phyloP scores from a whole-genome alignment of 2,113 vertebrate genomes.

The Ceratotherium simum region DNA sequence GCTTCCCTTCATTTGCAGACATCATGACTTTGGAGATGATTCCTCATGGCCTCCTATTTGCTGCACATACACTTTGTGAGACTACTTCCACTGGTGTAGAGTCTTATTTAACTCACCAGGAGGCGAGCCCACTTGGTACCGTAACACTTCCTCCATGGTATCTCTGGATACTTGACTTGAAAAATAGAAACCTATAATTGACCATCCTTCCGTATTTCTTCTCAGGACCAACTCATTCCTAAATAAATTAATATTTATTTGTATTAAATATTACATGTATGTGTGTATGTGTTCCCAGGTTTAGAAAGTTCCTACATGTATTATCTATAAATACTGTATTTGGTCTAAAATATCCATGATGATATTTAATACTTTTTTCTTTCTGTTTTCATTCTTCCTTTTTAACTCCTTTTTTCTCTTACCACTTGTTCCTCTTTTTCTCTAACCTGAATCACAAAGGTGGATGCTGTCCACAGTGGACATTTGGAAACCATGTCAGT shows the following conservation, averaged over 20 bases:
- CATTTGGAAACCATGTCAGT: neutral
- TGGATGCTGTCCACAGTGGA: neutral
- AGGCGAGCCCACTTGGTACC: no score
- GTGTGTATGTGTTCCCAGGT: neutral
- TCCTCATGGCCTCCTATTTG: no score
- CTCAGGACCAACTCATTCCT: neutral
- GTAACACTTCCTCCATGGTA: neutral
- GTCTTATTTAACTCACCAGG: no score
- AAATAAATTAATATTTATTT: slow-evolving; percentile 22
- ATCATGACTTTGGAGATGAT: no score
- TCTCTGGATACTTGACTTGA: neutral
- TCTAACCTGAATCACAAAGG: neutral
- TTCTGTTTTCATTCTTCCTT: neutral
- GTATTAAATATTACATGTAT: neutral
- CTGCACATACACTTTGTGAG: no score
- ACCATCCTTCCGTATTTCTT: neutral
- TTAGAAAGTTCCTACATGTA: neutral
- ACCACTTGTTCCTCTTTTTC: neutral
- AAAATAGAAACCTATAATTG: neutral
- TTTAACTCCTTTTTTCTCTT: neutral
- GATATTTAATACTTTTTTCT: neutral
- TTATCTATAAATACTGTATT: neutral
- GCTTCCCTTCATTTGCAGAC: no score
- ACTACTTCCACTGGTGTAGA: no score
- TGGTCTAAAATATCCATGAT: neutral